Conservation (phyloP, 2,113 vertebrate species). For the Salvelinus fontinalis region DNA sequence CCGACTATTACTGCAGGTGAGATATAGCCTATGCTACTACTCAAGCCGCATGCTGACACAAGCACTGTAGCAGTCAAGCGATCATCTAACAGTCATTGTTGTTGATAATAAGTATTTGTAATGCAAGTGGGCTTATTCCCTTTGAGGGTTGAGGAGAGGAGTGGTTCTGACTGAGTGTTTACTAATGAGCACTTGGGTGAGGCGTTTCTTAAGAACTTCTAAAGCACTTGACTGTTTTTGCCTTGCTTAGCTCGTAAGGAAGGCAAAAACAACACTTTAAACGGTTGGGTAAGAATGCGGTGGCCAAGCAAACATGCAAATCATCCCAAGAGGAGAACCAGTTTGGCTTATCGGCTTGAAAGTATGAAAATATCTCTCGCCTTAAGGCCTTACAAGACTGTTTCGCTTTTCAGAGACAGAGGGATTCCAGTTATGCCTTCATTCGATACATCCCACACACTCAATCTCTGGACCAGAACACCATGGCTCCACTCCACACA, state of each 20-base stretch:
- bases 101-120: too few species aligned
- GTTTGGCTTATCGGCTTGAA: neutral
- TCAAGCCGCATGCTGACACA: too few species aligned
- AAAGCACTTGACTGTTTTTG: neutral
- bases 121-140: neutral
- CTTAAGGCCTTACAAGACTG: neutral
- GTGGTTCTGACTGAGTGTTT: neutral
- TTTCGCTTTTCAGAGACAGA: neutral
- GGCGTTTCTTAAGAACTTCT: neutral
- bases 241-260: neutral
- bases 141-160: neutral
- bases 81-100: too few species aligned
- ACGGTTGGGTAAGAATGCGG: neutral
- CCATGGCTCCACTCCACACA: slow-evolving; percentile 6
- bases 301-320: neutral
- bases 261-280: neutral
- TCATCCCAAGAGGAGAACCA: neutral
- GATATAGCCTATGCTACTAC: neutral
- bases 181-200: neutral
- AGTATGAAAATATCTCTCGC: neutral
- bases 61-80: too few species aligned
- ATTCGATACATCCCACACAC: slow-evolving; percentile 11
- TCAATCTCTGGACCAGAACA: slow-evolving; percentile 16
- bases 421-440: neutral
- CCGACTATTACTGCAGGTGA: neutral